Base-by-base conservation (phyloP, 2,888 invertebrate species). In the Vesta saturnalis region DNA sequence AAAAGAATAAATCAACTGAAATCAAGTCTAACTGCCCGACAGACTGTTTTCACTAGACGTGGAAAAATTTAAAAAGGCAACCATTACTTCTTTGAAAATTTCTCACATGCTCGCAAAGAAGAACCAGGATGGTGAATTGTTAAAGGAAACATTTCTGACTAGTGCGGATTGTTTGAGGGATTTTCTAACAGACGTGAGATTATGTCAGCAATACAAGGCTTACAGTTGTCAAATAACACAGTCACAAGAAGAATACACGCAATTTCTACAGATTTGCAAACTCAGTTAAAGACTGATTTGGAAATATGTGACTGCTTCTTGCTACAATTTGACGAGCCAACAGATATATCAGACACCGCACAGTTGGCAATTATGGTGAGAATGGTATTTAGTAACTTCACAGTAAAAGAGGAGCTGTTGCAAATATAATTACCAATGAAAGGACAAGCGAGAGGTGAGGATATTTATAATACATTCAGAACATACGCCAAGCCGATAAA, bases 171-270 rank as follows among this genome's bases (percentile, higher is more conserved):
- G n/a, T n/a, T n/a, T n/a, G n/a, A n/a, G n/a, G n/a, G n/a, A n/a
- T n/a, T n/a, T n/a, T n/a, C n/a, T n/a, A n/a, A n/a, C n/a, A 75
- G 73, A 73, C 62, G 64, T 66, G 72, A 73, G 64, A 73, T 73
- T 65, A 54, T 54, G 19, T 54, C 54, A 54, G 54, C 54, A 54
- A 54, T 18, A 54, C 19, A 54, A 54, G 21, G 16, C 6, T 16
- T 54, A n/a, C n/a, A n/a, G n/a, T n/a, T n/a, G n/a, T n/a, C n/a
- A 54, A 18, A 54, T 16, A 16, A 59, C 39, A 59, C 35, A n/a
- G 59, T 43, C 59, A 18, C 59, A 18, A 10, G 35, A 59, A 43
- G 59, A 43, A 43, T 43, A 59, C 16, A 18, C 15, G 59, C n/a
- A n/a, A n/a, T n/a, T n/a, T n/a, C n/a, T n/a, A n/a, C n/a, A n/a